These are phyloP conservation scores for Ciona savignyi DNA, from an alignment of 23 tunicate genomes.

Conservation along the genomic window DNA sequence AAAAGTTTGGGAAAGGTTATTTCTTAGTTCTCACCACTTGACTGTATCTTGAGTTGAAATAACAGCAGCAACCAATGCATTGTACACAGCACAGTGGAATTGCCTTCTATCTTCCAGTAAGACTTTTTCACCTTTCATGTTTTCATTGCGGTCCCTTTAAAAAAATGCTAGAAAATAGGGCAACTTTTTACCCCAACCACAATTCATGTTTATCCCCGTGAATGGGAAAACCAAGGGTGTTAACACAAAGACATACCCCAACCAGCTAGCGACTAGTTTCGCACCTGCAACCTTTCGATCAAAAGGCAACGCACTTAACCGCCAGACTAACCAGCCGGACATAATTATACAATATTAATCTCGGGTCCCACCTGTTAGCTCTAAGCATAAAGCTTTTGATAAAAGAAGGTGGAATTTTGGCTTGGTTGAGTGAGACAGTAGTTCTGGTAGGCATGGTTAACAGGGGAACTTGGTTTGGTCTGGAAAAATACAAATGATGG, in stretches of 20 bases:
- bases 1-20: too few species aligned
- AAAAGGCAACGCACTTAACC: too few species aligned
- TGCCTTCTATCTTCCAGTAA: constrained; percentile 42
- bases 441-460: constrained; percentile 20
- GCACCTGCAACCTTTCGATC: too few species aligned
- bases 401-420: constrained; percentile 7
- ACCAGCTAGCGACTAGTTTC: too few species aligned
- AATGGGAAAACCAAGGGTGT: too few species aligned
- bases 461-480: constrained; percentile 17
- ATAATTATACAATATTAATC: too few species aligned
- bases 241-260: too few species aligned
- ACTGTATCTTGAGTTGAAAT: constrained; percentile 45
- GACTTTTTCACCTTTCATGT: constrained; percentile 23
- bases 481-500: background rate
- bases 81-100: constrained; percentile 68
- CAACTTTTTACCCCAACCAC: too few species aligned
- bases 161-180: too few species aligned
- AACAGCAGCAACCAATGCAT: constrained; percentile 76
- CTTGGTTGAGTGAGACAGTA: background rate
- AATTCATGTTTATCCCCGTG: too few species aligned
- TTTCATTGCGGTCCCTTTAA: constrained; percentile 18
- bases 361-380: constrained; percentile 68
- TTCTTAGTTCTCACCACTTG: constrained; percentile 23
- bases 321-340: too few species aligned
- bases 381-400: constrained; percentile 36